Base-by-base conservation (phyloP, 2,888 invertebrate genomes). In the Beris chalybata region DNA sequence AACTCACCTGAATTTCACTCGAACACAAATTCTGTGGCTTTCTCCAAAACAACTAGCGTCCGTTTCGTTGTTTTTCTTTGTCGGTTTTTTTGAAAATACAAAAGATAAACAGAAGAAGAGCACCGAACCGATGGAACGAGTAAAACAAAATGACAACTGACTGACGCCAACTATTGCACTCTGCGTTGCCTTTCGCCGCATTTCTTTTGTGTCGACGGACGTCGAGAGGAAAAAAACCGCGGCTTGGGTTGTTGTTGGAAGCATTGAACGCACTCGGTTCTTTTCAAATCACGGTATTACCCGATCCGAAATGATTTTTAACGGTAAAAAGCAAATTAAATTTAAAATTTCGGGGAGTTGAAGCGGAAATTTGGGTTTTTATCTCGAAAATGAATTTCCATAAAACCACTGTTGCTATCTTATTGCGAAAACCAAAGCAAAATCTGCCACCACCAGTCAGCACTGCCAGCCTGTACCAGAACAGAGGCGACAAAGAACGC, bases 71-170 rank as follows among this genome's bases (percentile, higher is more conserved):
- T 22, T 22, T 38, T 38, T 4, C 9, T 38, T 38, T 12, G 4
- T 7, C 55, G 13, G 13, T 12, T 38, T 13, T 5, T 38, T n/a
- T 3, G n/a, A 9, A 44, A 44, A 22, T 57, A 44, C 15, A 15
- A 15, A 13, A 22, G 4, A 57, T 44, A 44, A 30, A 59, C 47
- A n/a, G 22, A n/a, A 22, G 47, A 48, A 44, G 30, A 47, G 47
- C 44, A 31, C 47, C 22, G 7, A 45, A 44, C 4, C 29, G 48
- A 22, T 4, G 7, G 9, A 13, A 30, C 48, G 29, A 59, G 47
- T 4, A 15, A 4, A 13, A 30, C 48, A 12, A 59, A 59, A 7
- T 59, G 58, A 59, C 58, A 59, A 59, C 58, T 31, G 58, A 59
- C 58, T 31, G 58, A 59, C 58, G 58, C 58, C 44, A 31, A 15